A percentile compares a stretch with the other conserved stretches of the same genome.
These are phyloP conservation scores for Dasyornis broadbenti DNA, from an alignment of 2,113 vertebrate species.

Conservation along the genomic window DNA sequence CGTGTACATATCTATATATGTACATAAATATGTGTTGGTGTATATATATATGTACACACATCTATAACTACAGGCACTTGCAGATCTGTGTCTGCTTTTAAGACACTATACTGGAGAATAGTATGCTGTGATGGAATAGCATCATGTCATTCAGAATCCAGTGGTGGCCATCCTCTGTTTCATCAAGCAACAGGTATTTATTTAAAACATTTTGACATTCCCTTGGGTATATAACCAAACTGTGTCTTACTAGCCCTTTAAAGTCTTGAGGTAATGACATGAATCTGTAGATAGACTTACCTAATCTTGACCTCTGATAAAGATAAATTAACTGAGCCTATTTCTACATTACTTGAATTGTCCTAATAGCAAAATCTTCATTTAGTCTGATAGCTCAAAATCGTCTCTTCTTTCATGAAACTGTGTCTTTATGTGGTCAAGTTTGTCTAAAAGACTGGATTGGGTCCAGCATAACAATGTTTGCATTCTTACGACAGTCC, in stretches of 20 bases:
- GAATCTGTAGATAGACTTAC: neutral
- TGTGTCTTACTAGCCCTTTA: neutral
- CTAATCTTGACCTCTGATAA: conserved; percentile 30
- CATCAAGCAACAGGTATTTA: neutral
- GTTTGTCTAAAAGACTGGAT: neutral
- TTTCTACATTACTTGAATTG: neutral
- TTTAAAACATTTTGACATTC: neutral
- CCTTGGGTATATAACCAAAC: neutral
- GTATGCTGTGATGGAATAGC: neutral
- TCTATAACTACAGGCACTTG: neutral
- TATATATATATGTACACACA: too few species aligned
- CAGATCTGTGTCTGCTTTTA: neutral
- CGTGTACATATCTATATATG: neutral
- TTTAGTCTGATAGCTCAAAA: neutral
- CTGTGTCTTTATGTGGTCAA: neutral
- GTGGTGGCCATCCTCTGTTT: neutral
- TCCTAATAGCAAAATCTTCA: neutral
- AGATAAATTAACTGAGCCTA: neutral
- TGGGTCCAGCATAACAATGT: neutral
- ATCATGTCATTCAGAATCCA: neutral
- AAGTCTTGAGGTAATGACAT: neutral
- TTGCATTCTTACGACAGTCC: neutral
- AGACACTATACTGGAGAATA: neutral
- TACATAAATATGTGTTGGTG: neutral
- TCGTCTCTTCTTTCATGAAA: neutral